Base-by-base conservation (phyloP, 2,888 invertebrate genomes). In the Polyploca ridens region DNA sequence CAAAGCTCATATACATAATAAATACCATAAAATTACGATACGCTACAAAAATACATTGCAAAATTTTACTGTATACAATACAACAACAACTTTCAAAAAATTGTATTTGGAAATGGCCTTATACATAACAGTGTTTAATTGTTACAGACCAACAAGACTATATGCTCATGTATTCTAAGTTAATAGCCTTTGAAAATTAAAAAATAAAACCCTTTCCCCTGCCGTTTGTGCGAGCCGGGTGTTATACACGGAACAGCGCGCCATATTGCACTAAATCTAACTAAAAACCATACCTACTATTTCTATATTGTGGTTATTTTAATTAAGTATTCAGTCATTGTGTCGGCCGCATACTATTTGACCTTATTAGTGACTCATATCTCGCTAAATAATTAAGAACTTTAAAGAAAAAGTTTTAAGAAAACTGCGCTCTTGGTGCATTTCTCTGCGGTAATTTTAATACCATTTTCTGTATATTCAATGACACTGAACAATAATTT, bases 361-460 rank as follows among this genome's bases (percentile, higher is more conserved):
- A 75, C 67, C 70, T 71, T 76, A 77, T 72, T 74, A 79, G 71
- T 81, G 82, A 83, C 82, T 81, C 80, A 82, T 77, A 77, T 82
- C 81, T 83, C 84, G 80, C 85, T 82, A 82, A 83, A 82, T 82
- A 84, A 81, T 77, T 27, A 85, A 82, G 79, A 87, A 84, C 75
- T 79, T 81, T 74, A 77, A 78, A 61, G 27, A 78, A 81, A 79
- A 78, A 80, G 76, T 74, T 84, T 81, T 69, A 76, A 85, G 83
- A 88, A 90, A 87, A 88, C 86, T 88, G 85, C 86, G 86, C 85
- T 84, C 78, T 81, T 78, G 78, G 85, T 88, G 88, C 85, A 77
- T 77, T 68, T 73, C 68, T 71, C 71, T 78, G 69, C 69, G 69
- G 69, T 66, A 72, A 76, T 77, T 72, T 69, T 71, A 67, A 73